Evolutionary conservation across 2,888 invertebrate species (phyloP).

Genomic region (Tetranychus piercei): DNA sequence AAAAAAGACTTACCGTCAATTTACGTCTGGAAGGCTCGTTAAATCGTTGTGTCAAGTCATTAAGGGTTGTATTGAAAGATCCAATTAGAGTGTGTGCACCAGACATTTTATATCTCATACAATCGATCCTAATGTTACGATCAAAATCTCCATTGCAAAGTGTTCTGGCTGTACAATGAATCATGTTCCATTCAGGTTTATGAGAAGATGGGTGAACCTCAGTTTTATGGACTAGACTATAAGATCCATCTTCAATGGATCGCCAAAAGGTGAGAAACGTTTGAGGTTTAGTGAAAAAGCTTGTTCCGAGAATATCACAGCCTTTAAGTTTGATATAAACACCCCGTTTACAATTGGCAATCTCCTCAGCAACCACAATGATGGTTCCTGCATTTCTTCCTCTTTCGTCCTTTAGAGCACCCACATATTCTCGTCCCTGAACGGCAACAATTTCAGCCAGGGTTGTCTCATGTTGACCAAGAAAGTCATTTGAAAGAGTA

Average conservation of each 20-base stretch:
- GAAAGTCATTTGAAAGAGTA: constrained; percentile 33
- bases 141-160: constrained; percentile 41
- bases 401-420: constrained; percentile 18
- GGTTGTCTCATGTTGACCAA: constrained; percentile 39
- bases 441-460: constrained; percentile 39
- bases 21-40: background rate
- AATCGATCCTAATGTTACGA: constrained; percentile 37
- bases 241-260: constrained; percentile 34
- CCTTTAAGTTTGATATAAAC: constrained; percentile 18
- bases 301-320: background rate
- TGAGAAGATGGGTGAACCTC: constrained; percentile 39
- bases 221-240: constrained; percentile 39
- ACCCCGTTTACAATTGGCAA: constrained; percentile 26
- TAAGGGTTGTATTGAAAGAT: constrained; percentile 16
- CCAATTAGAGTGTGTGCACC: constrained; percentile 21
- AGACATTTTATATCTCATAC: constrained; percentile 29
- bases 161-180: constrained; percentile 35
- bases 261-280: constrained; percentile 24
- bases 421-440: constrained; percentile 25
- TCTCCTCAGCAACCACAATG: constrained; percentile 29
- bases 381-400: constrained; percentile 21
- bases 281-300: constrained; percentile 15
- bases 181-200: constrained; percentile 40
- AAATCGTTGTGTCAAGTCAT: constrained; percentile 9
- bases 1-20: background rate